Base-by-base conservation (phyloP, 2,888 invertebrate genomes). In the Cosmorhoe ocellata region DNA sequence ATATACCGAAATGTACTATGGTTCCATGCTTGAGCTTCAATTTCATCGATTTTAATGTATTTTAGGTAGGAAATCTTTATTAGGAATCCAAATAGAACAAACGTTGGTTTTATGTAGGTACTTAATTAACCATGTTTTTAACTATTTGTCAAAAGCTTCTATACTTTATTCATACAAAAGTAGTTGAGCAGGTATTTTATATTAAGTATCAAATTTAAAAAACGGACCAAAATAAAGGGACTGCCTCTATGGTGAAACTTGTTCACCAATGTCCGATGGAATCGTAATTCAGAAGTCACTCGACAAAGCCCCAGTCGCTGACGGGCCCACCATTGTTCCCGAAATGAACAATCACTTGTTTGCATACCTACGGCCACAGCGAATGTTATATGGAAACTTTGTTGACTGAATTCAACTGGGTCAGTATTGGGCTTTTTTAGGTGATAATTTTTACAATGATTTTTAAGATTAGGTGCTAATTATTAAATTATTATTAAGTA, bases 271-370 rank as follows among this genome's bases (percentile, higher is more conserved):
- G 60, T 64, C 63, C 49, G 39, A 59, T 54, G 62, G 40, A 56
- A 57, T 58, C 51, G 57, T 59, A 54, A 61, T 64, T 66, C 55
- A 47, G 33, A 40, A 56, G 60, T 43, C 53, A 53, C 40, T 59
- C 44, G 51, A 68, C 67, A 69, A 70, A 59, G 58, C 45, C 37
- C 43, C 56, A 48, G 51, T 34, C 10, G 44, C 59, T 61, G 56
- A 57, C 51, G 52, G 37, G 48, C 50, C 54, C 52, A 52, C 45
- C 40, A 62, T 72, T 75, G 74, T 74, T 58, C 61, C 59, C 55
- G 50, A 69, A 66, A 67, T 56, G 69, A 67, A 58, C 63, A 66
- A 63, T 61, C 60, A 60, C 42, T 64, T 60, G 66, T 70, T 66
- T 67, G 51, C 52, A 46, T 50, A 46, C 28, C 14, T 46, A 32